A percentile compares a stretch with the other conserved stretches of the same genome.
Evolutionary conservation across 2,888 invertebrate genomes (phyloP).

Genomic region (Aporophyla nigra): DNA sequence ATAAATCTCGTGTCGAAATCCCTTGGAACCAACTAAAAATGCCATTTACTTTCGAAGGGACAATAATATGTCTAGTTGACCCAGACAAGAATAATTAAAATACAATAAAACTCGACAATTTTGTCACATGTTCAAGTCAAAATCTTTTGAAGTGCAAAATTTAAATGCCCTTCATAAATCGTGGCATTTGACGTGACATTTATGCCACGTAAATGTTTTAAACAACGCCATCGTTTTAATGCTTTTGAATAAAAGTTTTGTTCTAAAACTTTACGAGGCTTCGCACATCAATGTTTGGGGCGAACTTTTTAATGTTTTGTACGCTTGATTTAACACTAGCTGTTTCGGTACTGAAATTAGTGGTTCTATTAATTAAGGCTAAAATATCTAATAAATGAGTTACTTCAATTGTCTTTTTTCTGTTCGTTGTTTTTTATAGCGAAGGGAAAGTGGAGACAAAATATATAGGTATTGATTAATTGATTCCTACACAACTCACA

Average conservation of each 20-base stretch:
- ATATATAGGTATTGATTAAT: neutral
- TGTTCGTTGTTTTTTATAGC: too few relatives aligned
- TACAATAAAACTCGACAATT: slow-evolving; percentile 51
- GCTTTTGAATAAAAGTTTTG: slow-evolving; percentile 45
- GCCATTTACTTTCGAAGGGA: slow-evolving; percentile 25
- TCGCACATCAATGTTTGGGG: slow-evolving; percentile 34
- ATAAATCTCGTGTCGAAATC: slow-evolving; percentile 49
- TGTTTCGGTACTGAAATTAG: slow-evolving; percentile 10
- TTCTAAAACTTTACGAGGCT: slow-evolving; percentile 36
- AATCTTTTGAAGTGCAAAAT: slow-evolving; percentile 43
- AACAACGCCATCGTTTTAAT: slow-evolving; percentile 18
- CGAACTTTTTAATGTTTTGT: slow-evolving; percentile 44
- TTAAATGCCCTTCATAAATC: slow-evolving; percentile 52
- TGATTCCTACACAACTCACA: too few relatives aligned
- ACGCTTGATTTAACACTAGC: slow-evolving; percentile 23
- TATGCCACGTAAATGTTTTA: slow-evolving; percentile 41
- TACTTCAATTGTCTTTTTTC: neutral
- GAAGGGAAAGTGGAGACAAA: neutral
- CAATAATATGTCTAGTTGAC: slow-evolving; percentile 18
- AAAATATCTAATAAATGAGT: neutral
- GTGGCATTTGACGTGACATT: slow-evolving; percentile 45
- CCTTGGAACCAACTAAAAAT: slow-evolving; percentile 32
- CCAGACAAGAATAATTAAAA: slow-evolving; percentile 59
- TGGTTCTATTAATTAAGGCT: slow-evolving; percentile 1
- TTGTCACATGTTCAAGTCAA: slow-evolving; percentile 28